Base-by-base conservation (phyloP, 2,888 invertebrate species). In the Ptychoptera contaminata region DNA sequence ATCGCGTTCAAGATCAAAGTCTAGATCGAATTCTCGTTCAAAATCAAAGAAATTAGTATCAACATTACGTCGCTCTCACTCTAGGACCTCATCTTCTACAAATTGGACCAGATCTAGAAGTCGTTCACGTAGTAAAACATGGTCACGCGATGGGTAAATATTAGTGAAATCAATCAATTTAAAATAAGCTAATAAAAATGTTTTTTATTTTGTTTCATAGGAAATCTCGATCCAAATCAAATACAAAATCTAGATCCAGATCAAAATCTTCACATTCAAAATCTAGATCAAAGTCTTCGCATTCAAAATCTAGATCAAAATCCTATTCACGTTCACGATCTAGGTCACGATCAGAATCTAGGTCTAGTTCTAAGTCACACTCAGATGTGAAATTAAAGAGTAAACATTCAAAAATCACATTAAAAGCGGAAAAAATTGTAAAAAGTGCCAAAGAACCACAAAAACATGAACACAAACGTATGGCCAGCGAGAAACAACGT, bases 1-100 rank as follows among this genome's bases (percentile, higher is more conserved):
- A 31, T 66, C 63, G 8, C 59, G 66, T 12, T 62, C 63, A 15
- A 56, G 63, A 10, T 63, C 67, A 1, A 58, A 62, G 7, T 50
- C 53, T 12, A 52, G 49, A 2, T 52, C 52, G 47, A 45, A 55
- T 16, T 50, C 54, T 2, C 51, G 50, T 23, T 53, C 54, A 6
- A 40, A 40, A 40, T 32, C 40, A 6, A 40, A 32, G 7, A 40
- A 40, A 37, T 36, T 47, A 10, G 48, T 49, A 10, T 50, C 49
- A 2, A 51, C 52, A 35, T 45, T 46, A 46, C 47, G 46, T 45
- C 49, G 48, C 42, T 48, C 32, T 43, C 53, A 48, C 14, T 48
- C 50, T 23, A 42, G 47, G 29, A 42, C 15, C 16, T 40, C 54
- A 29, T 54, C 56, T 0, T 51, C 53, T 43, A 60, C 59, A 38